Evolutionary conservation across 2,113 vertebrate species (phyloP).

Genomic region (Platichthys stellatus): DNA sequence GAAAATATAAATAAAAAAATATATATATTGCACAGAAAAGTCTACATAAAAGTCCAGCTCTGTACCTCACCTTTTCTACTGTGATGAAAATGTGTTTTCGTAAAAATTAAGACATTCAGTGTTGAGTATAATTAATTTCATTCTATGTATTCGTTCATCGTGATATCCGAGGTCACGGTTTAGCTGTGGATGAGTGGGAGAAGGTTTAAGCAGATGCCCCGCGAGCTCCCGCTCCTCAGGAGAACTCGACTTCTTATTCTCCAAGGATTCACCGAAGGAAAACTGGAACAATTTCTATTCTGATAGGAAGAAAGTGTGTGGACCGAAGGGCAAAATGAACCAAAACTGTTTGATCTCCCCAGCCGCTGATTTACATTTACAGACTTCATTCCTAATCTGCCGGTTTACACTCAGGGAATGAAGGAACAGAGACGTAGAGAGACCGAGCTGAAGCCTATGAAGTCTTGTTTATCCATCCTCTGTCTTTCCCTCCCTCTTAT

Average conservation of each 20-base stretch:
- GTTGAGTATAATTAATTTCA: conserved; percentile 11
- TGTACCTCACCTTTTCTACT: too few relatives aligned
- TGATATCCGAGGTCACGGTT: conserved; percentile 47
- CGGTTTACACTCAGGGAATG: conserved; percentile 73
- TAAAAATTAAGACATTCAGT: conserved; percentile 5
- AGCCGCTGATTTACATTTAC: conserved; percentile 79
- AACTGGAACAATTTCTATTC: conserved; percentile 67
- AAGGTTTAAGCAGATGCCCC: conserved; percentile 48
- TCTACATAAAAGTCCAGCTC: too few relatives aligned
- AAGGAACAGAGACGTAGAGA: conserved; percentile 41
- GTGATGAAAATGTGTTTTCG: too few relatives aligned
- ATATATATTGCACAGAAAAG: too few relatives aligned
- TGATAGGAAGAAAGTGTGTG: conserved; percentile 70
- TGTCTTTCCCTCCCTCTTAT: conserved; percentile 19
- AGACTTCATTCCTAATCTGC: conserved; percentile 68
- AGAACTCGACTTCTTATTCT: conserved; percentile 69
- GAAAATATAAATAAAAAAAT: too few relatives aligned
- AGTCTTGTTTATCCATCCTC: conserved; percentile 11
- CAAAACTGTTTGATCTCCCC: conserved; percentile 77
- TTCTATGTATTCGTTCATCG: conserved; percentile 16
- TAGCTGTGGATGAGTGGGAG: conserved; percentile 50
- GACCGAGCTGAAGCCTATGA: conserved; percentile 18
- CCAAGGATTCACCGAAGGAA: conserved; percentile 64
- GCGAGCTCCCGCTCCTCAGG: conserved; percentile 41
- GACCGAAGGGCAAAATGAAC: conserved; percentile 72